These are phyloP conservation scores for Miniopterus natalensis DNA, from an alignment of 2,113 vertebrate genomes.

Conservation along the genomic window DNA sequence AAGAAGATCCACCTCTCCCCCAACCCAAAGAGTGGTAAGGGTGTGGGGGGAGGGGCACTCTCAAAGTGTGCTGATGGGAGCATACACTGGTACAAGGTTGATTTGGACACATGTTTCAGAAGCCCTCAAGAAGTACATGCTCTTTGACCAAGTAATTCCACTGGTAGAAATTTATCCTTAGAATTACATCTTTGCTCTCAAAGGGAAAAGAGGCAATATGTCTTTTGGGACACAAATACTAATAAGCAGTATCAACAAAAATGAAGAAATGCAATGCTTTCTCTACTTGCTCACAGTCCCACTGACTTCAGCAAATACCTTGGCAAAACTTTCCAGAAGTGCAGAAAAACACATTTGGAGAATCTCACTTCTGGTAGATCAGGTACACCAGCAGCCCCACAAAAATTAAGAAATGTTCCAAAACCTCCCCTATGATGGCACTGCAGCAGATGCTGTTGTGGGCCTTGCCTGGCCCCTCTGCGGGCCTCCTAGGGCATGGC, in stretches of 20 bases:
- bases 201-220: not conserved
- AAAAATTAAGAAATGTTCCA: conserved; percentile 85
- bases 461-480: not conserved
- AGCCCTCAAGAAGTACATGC: not conserved
- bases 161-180: not conserved
- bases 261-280: not conserved
- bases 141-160: not conserved
- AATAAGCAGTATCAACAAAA: not conserved
- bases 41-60: not conserved
- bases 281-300: conserved; percentile 95
- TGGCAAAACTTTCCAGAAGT: conserved; percentile 86
- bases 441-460: not conserved
- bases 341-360: conserved; percentile 87
- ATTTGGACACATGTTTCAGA: not conserved
- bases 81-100: not conserved
- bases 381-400: conserved; percentile 86
- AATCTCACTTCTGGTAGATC: conserved; percentile 83
- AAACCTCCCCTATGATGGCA: conserved; percentile 36
- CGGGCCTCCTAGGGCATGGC: not conserved
- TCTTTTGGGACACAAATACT: not conserved
- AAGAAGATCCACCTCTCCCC: not conserved
- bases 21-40: not conserved
- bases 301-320: conserved; percentile 89
- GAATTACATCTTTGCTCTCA: conserved; percentile 16
- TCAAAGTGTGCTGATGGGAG: not conserved